phyloP scores from a whole-genome alignment of 2,113 vertebrate species.

The Muntiacus reevesi region DNA sequence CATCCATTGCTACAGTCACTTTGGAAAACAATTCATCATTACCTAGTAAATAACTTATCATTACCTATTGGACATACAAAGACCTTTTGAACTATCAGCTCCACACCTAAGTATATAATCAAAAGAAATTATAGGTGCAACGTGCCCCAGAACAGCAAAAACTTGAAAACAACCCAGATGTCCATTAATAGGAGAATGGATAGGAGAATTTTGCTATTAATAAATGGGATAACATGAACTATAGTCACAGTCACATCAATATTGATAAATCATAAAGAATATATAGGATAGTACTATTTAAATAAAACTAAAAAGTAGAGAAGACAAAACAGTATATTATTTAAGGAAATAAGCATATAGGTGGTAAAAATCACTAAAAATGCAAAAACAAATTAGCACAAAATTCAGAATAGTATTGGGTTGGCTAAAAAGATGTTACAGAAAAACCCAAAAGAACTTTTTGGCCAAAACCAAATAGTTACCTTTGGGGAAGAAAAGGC shows the following conservation, averaged over 20 bases:
- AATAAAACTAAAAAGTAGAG: slow-evolving; percentile 19
- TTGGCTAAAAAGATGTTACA: not conserved
- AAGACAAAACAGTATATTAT: not conserved
- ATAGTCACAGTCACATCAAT: not conserved
- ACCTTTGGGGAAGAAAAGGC: not conserved
- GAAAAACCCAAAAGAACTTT: not conserved
- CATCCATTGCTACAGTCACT: not conserved
- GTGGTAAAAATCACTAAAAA: not conserved
- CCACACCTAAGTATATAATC: not conserved
- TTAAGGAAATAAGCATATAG: not conserved
- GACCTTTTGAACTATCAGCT: not conserved
- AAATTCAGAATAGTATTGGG: not conserved
- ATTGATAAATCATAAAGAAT: not conserved
- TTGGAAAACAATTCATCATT: not conserved
- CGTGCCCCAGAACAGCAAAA: not conserved
- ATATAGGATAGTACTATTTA: not conserved
- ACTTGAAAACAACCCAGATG: not conserved
- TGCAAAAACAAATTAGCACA: not conserved
- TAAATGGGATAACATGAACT: not conserved
- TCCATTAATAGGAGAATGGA: not conserved
- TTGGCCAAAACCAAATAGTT: not conserved
- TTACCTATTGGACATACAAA: not conserved
- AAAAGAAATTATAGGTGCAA: not conserved
- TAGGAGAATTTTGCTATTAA: not conserved
- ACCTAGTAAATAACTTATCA: not conserved